phyloP scores from a whole-genome alignment of 2,797 vertebrate genomes.

The Hypotaenidia philippensis region DNA sequence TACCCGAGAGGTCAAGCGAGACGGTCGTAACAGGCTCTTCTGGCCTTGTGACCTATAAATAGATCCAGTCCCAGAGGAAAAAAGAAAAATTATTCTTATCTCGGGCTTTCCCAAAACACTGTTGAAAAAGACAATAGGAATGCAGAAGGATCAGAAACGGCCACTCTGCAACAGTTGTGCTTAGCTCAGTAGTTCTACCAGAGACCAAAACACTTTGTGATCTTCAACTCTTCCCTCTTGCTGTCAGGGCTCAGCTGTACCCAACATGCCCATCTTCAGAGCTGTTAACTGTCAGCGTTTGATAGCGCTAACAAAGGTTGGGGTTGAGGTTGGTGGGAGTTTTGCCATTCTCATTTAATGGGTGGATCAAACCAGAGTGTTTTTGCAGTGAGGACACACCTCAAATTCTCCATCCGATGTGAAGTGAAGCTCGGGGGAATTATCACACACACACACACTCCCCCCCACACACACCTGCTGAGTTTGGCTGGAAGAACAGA shows the following conservation, averaged over 20 bases:
- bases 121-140: constrained; percentile 11
- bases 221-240: not conserved
- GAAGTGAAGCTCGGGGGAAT: not conserved
- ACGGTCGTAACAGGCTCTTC: not conserved
- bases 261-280: not conserved
- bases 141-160: not conserved
- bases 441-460: not conserved
- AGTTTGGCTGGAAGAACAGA: not conserved
- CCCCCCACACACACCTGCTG: not conserved
- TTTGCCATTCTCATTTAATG: not conserved
- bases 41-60: constrained; percentile 23
- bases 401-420: not conserved
- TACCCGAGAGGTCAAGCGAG: not conserved
- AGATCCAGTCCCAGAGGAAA: not conserved
- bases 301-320: not conserved
- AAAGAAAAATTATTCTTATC: not conserved
- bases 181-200: not conserved
- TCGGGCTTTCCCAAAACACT: not conserved
- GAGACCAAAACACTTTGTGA: not conserved
- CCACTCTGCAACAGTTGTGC: not conserved
- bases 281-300: not conserved
- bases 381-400: not conserved
- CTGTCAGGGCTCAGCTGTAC: not conserved
- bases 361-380: not conserved
- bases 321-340: not conserved